Conservation (phyloP, 2,888 invertebrate species). For the Athalia rosae region DNA sequence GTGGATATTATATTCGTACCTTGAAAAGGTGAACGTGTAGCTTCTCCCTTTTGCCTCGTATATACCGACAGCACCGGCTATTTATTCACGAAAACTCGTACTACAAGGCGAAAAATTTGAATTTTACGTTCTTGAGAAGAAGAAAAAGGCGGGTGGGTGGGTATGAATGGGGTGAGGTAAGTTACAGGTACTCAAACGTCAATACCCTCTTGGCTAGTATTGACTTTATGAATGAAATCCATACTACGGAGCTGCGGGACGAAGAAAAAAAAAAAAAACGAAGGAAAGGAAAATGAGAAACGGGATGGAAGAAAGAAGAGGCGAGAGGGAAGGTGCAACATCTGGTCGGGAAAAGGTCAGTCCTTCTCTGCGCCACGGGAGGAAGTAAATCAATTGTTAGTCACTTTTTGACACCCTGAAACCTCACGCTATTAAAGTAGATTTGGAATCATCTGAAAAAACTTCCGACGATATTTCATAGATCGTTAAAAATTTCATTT, state of each 20-base stretch:
- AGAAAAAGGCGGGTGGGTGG: slow-evolving; percentile 6
- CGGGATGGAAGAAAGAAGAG: slow-evolving; percentile 6
- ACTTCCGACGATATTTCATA: too few relatives aligned
- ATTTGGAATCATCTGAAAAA: not conserved
- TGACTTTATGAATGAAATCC: slow-evolving; percentile 65
- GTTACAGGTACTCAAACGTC: slow-evolving; percentile 69
- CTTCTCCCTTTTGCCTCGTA: not conserved
- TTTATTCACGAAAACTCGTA: slow-evolving; percentile 46
- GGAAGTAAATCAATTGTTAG: slow-evolving; percentile 30
- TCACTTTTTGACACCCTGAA: slow-evolving; percentile 18
- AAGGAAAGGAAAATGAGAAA: slow-evolving; percentile 19
- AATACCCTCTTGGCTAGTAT: slow-evolving; percentile 58
- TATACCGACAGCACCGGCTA: not conserved
- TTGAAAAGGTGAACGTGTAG: too few relatives aligned
- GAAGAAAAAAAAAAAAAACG: not conserved
- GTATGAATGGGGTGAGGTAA: slow-evolving; percentile 51
- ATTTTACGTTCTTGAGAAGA: slow-evolving; percentile 61
- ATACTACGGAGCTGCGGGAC: slow-evolving; percentile 55
- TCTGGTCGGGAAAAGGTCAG: slow-evolving; percentile 20
- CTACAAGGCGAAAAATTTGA: slow-evolving; percentile 61
- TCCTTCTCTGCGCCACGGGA: slow-evolving; percentile 21
- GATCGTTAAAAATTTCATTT: too few relatives aligned
- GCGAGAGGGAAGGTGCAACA: slow-evolving; percentile 14
- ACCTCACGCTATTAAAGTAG: slow-evolving; percentile 15
- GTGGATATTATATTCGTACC: too few relatives aligned